Evolutionary conservation across 2,113 vertebrate species (phyloP), one percentile per base, ranked within the genome.

Genomic region (Pollimyrus isidori): DNA sequence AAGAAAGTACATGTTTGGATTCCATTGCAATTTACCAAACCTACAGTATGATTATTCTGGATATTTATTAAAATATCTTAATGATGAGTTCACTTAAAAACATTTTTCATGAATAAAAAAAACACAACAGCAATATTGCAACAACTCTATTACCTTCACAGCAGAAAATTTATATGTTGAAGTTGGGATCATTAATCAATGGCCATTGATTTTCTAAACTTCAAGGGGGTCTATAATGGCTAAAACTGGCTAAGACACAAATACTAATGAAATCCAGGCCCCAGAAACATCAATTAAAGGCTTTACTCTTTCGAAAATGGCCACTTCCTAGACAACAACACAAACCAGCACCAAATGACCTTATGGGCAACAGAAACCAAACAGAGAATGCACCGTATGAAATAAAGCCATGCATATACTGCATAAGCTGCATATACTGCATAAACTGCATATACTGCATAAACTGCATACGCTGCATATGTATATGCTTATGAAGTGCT

Each of bases 101-200:
- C 11, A 39, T 19, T 76, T 76, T 39, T 76, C 73, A 42, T 6
- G 17, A 84, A 48, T 45, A 48, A 46, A 46, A 7, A 84, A 84
- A 46, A 48, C 13, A 84, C 2, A 48, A 23, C 45, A n/a, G 7
- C 82, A 48, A 46, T 48, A 48, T 21, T 87, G 83, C 58, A 85
- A 58, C 26, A 52, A 76, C 23, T 46, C n/a, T 15, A 46, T 73
- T 88, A 69, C 39, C 62, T 30, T 80, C 30, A 48, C 48, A 53
- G 50, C 13, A 83, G 48, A 83, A 35, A 48, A 89, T 52, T 19
- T 30, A 53, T 23, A 53, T 89, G 35, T 82, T 82, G 30, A 80
- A 53, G 49, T 50, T 45, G 88, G 73, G 46, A 15, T 69, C 56
- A 62, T 11, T 65, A 89, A 86, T 89, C 89, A 69, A 89, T 89